Conservation (phyloP, 2,797 vertebrate genomes). For the Triplophysa yarkandensis region DNA sequence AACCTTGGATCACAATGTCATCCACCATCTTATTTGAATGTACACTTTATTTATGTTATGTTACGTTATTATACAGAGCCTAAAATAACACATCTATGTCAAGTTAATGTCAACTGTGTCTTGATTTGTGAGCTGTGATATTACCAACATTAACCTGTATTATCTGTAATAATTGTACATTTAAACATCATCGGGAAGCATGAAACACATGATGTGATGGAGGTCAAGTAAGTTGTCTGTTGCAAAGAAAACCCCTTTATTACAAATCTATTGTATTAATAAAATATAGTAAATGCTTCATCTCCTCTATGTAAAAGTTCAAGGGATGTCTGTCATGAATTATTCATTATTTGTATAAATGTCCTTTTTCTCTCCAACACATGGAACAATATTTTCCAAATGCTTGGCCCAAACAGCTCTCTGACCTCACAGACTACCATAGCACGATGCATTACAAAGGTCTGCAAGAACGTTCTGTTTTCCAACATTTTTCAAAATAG, state of each 20-base stretch:
- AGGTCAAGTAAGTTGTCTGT: background rate
- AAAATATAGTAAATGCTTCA: too few relatives aligned
- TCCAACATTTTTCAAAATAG: too few relatives aligned
- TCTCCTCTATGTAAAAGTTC: too few relatives aligned
- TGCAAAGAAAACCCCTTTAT: background rate
- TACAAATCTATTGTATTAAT: too few relatives aligned
- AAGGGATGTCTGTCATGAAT: too few relatives aligned
- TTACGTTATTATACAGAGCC: background rate
- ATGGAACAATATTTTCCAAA: too few relatives aligned
- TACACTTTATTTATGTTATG: constrained; percentile 15
- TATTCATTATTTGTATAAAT: too few relatives aligned
- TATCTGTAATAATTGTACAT: background rate
- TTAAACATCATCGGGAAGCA: background rate
- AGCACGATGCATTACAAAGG: too few relatives aligned
- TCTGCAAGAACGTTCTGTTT: too few relatives aligned
- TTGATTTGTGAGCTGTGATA: constrained; percentile 18
- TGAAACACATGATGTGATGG: background rate
- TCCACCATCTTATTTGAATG: background rate
- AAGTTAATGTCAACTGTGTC: background rate
- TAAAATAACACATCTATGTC: constrained; percentile 2
- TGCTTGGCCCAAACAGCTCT: too few relatives aligned
- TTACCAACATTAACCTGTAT: background rate
- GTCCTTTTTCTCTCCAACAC: too few relatives aligned
- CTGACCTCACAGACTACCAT: too few relatives aligned
- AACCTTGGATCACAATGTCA: constrained; percentile 18